Percentiles rank a stretch among this genome's conserved stretches.
Conservation (phyloP, 2,888 invertebrate genomes). For the Drosophila hamatofila region DNA sequence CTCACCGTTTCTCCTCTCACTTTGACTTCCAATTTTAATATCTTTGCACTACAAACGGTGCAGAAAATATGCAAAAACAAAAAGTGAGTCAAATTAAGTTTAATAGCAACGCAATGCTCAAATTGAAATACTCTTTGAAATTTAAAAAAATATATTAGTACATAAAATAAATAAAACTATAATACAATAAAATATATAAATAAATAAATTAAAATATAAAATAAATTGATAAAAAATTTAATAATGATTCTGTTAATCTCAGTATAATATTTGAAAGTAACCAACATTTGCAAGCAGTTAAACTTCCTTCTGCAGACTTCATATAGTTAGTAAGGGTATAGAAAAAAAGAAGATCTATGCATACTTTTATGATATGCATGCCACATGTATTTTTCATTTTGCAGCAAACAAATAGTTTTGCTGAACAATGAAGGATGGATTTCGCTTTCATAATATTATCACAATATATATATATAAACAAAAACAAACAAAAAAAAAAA, state of each 20-base stretch:
- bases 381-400: slow-evolving; percentile 8
- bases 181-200: not conserved
- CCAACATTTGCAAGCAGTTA: not conserved
- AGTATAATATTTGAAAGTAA: not conserved
- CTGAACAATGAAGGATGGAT: slow-evolving; percentile 14
- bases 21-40: slow-evolving; percentile 3
- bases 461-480: too few species aligned
- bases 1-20: not conserved
- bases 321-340: not conserved
- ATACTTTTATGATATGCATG: not conserved
- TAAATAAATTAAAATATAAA: too few species aligned
- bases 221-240: too few species aligned
- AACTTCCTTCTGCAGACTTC: not conserved
- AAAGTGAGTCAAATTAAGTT: not conserved
- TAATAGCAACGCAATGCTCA: not conserved
- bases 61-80: not conserved
- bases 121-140: not conserved
- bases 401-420: slow-evolving; percentile 23
- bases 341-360: not conserved
- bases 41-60: not conserved
- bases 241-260: not conserved
- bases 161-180: not conserved
- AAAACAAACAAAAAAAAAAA: not conserved
- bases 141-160: not conserved
- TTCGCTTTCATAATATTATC: slow-evolving; percentile 6